Base-by-base conservation (phyloP, 64 coral and sea anemone genomes). In the Actinia tenebrosa region DNA sequence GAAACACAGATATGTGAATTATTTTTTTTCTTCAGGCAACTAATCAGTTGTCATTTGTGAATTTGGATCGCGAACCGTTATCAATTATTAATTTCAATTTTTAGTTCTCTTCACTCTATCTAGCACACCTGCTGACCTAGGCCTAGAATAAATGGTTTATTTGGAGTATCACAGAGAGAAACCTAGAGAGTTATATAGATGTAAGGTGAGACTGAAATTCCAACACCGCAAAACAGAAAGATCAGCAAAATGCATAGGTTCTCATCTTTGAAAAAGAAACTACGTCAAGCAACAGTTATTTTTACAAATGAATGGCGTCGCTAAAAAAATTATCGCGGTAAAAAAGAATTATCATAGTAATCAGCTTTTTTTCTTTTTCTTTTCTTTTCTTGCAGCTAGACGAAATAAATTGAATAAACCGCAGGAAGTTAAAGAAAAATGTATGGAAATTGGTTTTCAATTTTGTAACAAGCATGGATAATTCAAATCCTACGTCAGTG, bases 361-460 rank as follows among this genome's bases (percentile, higher is more conserved):
- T 37, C 30, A 37, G 30, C 30, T 37, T 37, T 37, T 37, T 37
- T 37, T 37, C 30, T 37, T 37, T 37, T 37, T 37, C 30, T 37
- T 37, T 37, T 75, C 69, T 3, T 75, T 75, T 75, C 10, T 75
- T 10, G 11, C 7, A 42, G 69, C 26, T 75, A 66, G 69, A 75
- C 69, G 26, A 75, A 26, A n/a, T 18, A 75, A 75, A 75, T 75
- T 75, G 69, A 75, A 75, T 75, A 75, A 42, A 26, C 69, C 69
- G 42, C 69, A 75, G 69, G 23, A 42, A 75, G 69, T 42, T 75
- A 42, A 4, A 3, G 25, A 30, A 75, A 75, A 15, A 27, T 75
- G 13, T 75, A 66, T 30, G n/a, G 26, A 27, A 30, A 75, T 69
- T 75, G 23, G 1, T 14, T 75, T 15, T 26, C 69, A 75, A 72